These are phyloP conservation scores for Neodiprion lecontei DNA, from an alignment of 1,140 invertebrate species.

Conservation along the genomic window DNA sequence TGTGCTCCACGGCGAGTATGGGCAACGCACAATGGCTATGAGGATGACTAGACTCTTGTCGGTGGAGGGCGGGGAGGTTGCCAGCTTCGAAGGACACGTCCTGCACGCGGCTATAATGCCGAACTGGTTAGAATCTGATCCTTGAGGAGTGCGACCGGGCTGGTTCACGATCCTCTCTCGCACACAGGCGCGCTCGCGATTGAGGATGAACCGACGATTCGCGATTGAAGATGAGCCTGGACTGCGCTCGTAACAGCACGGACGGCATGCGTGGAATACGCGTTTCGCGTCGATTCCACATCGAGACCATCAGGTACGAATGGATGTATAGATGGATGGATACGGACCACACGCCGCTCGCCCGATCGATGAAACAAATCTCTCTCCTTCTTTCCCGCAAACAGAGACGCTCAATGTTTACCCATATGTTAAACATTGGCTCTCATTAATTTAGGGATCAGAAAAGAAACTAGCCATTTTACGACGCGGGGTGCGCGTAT, in stretches of 20 bases:
- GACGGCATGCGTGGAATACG: too few relatives aligned
- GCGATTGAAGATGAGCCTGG: background rate
- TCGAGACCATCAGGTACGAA: too few relatives aligned
- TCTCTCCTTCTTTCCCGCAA: background rate
- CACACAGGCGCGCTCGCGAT: constrained; percentile 3
- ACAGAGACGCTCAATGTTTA: background rate
- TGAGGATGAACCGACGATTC: constrained; percentile 38
- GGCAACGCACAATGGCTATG: constrained; percentile 47
- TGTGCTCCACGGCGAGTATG: background rate
- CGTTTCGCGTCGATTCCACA: too few relatives aligned
- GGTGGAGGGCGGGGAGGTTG: constrained; percentile 21
- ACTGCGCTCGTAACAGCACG: too few relatives aligned
- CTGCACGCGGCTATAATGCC: constrained; percentile 49
- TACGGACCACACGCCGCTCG: too few relatives aligned
- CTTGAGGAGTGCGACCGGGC: constrained; percentile 53
- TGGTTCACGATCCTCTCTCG: constrained; percentile 45
- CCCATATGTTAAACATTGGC: background rate
- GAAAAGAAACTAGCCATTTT: too few relatives aligned
- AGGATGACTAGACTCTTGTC: constrained; percentile 47
- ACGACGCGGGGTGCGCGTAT: too few relatives aligned
- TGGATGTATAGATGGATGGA: too few relatives aligned
- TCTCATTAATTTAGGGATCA: constrained; percentile 13
- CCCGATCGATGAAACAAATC: too few relatives aligned
- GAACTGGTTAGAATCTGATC: constrained; percentile 63
- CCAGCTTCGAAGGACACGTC: constrained; percentile 50